phyloP scores from a whole-genome alignment of 2,888 invertebrate genomes.

The Pterostichus madidus region DNA sequence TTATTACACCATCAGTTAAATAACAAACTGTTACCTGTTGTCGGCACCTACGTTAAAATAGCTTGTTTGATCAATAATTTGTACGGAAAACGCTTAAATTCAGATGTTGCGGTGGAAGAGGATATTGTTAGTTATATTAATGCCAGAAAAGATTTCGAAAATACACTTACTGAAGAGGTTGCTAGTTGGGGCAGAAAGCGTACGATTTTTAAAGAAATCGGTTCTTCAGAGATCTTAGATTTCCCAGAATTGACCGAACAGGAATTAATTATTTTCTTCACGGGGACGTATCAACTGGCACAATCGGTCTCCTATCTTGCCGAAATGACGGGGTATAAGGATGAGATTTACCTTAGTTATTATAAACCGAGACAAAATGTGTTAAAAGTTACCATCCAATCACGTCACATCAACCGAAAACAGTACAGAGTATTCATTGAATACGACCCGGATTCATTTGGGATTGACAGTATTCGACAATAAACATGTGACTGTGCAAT shows the following conservation, averaged over 20 bases:
- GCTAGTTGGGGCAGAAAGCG: background rate
- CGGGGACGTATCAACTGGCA: background rate
- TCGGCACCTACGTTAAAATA: background rate
- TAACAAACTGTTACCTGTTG: conserved; percentile 68
- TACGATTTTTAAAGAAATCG: background rate
- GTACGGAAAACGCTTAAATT: background rate
- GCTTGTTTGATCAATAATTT: background rate
- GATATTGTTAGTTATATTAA: background rate
- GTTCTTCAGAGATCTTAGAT: background rate
- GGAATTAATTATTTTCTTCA: background rate
- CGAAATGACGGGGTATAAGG: too few relatives aligned
- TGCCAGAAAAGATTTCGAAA: background rate
- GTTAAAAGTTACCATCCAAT: background rate
- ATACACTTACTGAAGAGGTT: background rate
- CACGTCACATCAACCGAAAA: too few relatives aligned
- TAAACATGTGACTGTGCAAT: too few relatives aligned
- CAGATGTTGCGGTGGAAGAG: background rate
- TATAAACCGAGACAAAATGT: too few relatives aligned
- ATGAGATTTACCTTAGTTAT: too few relatives aligned
- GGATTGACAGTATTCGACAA: too few relatives aligned
- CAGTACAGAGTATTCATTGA: too few relatives aligned
- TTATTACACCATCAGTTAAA: conserved; percentile 68
- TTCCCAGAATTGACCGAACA: conserved; percentile 4
- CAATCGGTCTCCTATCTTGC: conserved; percentile 6
- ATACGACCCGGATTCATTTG: too few relatives aligned